A percentile compares a stretch with the other conserved stretches of the same genome.
Conservation (phyloP, 2,113 vertebrate species). For the Phalacrocorax pelagicus region DNA sequence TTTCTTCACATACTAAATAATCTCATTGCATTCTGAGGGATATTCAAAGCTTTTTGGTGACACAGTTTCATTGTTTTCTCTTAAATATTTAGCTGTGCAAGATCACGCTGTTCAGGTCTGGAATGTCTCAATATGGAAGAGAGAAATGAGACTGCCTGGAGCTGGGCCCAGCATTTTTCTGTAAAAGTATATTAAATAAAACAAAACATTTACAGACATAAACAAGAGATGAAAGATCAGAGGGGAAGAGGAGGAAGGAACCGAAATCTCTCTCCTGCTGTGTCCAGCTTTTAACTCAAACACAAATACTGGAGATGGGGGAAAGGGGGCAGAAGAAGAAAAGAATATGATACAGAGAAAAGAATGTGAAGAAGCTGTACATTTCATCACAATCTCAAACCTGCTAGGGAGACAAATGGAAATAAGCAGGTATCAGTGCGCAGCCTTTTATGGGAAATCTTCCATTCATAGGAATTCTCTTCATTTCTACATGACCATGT, state of each 20-base stretch:
- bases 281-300: neutral
- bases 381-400: neutral
- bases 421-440: neutral
- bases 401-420: neutral
- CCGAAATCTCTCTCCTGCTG: neutral
- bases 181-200: constrained; percentile 45
- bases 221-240: neutral
- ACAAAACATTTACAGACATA: constrained; percentile 43
- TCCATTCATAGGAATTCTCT: neutral
- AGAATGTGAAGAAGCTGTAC: neutral
- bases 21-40: neutral
- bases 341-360: neutral
- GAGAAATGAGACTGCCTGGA: constrained; percentile 19
- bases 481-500: neutral
- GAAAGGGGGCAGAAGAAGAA: neutral
- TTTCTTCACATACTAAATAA: neutral
- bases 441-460: constrained; percentile 46
- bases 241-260: neutral
- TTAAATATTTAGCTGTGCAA: constrained; percentile 22
- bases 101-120: neutral
- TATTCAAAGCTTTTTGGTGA: neutral
- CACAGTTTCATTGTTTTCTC: neutral
- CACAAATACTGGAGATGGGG: neutral
- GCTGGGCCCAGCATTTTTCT: constrained; percentile 34
- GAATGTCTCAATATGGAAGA: constrained; percentile 37